A percentile compares a stretch with the other conserved stretches of the same genome.
These are phyloP conservation scores for Amphiduros pacificus DNA, from an alignment of 2,888 invertebrate genomes.

Conservation along the genomic window DNA sequence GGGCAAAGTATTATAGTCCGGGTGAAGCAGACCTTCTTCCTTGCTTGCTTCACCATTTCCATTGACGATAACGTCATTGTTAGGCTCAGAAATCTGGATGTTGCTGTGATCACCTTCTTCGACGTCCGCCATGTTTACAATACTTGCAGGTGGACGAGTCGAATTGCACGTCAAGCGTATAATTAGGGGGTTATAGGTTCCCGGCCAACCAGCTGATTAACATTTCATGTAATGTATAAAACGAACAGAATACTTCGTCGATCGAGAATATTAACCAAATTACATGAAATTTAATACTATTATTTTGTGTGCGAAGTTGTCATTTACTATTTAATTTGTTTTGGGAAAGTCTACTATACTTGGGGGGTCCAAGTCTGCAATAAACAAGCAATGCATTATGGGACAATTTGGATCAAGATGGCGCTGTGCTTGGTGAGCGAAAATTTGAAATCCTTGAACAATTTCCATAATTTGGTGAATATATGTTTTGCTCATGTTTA, in stretches of 20 bases:
- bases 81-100: neutral
- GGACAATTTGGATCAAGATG: constrained; percentile 1
- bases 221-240: too few relatives aligned
- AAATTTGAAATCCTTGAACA: constrained; percentile 2
- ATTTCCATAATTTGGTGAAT: too few relatives aligned
- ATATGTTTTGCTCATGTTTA: too few relatives aligned
- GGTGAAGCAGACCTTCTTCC: constrained; percentile 23
- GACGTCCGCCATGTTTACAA: constrained; percentile 27
- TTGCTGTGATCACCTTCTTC: constrained; percentile 6
- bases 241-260: too few relatives aligned
- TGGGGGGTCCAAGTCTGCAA: neutral
- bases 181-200: too few relatives aligned
- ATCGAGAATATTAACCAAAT: too few relatives aligned
- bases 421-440: constrained; percentile 4
- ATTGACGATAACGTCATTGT: constrained; percentile 29
- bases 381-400: constrained; percentile 5
- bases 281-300: too few relatives aligned
- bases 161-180: constrained; percentile 1
- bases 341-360: too few relatives aligned
- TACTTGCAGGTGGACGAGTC: constrained; percentile 13
- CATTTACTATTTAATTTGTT: neutral
- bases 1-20: constrained; percentile 24
- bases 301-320: too few relatives aligned
- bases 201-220: too few relatives aligned
- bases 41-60: constrained; percentile 20